These are phyloP conservation scores for Cnemophilus loriae DNA, from an alignment of 2,113 vertebrate species.

Conservation along the genomic window DNA sequence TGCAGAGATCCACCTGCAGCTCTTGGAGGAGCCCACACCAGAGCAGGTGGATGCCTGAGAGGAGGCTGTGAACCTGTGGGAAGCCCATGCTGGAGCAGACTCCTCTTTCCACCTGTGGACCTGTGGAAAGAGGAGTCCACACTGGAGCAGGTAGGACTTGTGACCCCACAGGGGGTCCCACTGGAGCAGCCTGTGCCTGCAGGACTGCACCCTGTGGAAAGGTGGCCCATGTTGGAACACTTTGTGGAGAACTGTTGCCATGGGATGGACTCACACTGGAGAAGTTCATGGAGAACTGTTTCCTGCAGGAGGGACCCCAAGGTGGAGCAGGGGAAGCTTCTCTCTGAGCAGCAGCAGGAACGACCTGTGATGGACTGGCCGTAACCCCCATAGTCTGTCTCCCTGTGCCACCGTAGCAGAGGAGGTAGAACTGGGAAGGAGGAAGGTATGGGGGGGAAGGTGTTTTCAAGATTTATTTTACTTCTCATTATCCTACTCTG, in stretches of 20 bases:
- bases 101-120: neutral
- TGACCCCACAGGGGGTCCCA: neutral
- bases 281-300: neutral
- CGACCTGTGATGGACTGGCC: neutral
- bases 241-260: neutral
- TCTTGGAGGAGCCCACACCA: rapidly evolving
- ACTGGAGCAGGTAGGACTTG: neutral
- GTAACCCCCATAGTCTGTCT: neutral
- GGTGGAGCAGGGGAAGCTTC: neutral
- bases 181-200: neutral
- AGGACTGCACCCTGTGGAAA: neutral
- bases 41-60: neutral
- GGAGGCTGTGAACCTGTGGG: neutral
- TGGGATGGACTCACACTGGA: neutral
- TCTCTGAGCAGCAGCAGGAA: neutral
- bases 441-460: neutral
- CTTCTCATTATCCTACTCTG: neutral
- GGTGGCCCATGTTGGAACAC: neutral
- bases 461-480: neutral
- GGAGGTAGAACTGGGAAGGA: neutral
- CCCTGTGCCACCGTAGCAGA: neutral
- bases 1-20: neutral
- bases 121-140: neutral
- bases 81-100: neutral
- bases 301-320: neutral